Evolutionary conservation across 2,797 vertebrate species (phyloP).

Genomic region (Enteromius viviparus): DNA sequence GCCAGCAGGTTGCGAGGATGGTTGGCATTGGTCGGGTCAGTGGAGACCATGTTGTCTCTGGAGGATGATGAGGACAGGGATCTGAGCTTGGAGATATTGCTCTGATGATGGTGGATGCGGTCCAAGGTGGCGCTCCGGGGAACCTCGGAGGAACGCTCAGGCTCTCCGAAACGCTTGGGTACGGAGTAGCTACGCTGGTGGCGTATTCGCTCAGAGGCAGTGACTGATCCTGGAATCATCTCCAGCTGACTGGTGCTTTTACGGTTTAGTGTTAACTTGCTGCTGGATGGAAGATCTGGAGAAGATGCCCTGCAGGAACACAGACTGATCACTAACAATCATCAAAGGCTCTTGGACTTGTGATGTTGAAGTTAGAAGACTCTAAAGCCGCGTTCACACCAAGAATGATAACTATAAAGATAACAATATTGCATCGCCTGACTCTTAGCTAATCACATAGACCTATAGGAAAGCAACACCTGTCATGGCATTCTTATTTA

Average conservation of each 20-base stretch:
- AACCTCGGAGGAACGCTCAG: conserved; percentile 72
- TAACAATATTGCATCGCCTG: no score
- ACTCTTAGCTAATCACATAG: no score
- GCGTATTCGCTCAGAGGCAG: conserved; percentile 85
- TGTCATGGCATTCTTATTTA: no score
- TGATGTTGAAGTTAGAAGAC: not conserved
- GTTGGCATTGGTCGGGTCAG: conserved; percentile 89
- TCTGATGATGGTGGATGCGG: conserved; percentile 90
- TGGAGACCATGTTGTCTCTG: conserved; percentile 56
- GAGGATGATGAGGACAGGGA: conserved; percentile 86
- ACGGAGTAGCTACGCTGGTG: conserved; percentile 98
- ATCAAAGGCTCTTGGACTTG: not conserved
- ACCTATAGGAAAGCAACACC: no score
- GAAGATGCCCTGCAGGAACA: conserved; percentile 85
- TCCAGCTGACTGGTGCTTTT: conserved; percentile 97
- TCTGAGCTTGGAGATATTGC: conserved; percentile 67
- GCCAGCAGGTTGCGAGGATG: conserved; percentile 93
- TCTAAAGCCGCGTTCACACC: no score
- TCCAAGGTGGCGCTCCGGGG: conserved; percentile 96
- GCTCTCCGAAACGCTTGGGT: conserved; percentile 91
- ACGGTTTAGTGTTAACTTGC: conserved; percentile 88
- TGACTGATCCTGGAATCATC: conserved; percentile 79
- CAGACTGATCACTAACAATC: not conserved
- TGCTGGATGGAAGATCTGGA: conserved; percentile 87
- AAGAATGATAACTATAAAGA: no score